Evolutionary conservation across 2,113 vertebrate genomes (phyloP).

Genomic region (Mirounga angustirostris): DNA sequence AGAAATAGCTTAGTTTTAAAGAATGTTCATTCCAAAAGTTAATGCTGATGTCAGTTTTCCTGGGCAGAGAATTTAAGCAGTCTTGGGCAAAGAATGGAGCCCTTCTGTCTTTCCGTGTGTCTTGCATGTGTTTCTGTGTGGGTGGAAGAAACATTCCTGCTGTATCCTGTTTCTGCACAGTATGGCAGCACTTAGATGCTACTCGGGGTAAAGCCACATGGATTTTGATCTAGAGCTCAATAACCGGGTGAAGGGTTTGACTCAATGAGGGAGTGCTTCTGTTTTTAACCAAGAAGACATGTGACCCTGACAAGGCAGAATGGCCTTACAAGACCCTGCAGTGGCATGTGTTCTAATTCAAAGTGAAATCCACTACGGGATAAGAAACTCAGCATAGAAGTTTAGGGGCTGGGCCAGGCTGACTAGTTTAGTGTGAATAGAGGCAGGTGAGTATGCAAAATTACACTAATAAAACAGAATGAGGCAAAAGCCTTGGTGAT

Average conservation of each 20-base stretch:
- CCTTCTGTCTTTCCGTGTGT: not conserved
- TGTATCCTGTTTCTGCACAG: not conserved
- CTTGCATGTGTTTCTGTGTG: constrained; percentile 1
- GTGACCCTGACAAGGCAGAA: not conserved
- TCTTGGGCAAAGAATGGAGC: not conserved
- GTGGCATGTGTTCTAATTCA: not conserved
- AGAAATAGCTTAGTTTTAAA: constrained; percentile 18
- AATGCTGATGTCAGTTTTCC: not conserved
- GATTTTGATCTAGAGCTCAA: constrained; percentile 29
- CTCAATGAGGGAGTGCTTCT: not conserved
- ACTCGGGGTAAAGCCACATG: not conserved
- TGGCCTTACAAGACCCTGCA: not conserved
- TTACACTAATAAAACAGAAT: not conserved
- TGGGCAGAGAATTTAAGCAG: not conserved
- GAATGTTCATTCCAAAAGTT: not conserved
- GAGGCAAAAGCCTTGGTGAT: not conserved
- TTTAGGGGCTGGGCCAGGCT: not conserved
- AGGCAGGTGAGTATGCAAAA: not conserved
- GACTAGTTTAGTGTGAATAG: not conserved
- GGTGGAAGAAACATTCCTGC: not conserved
- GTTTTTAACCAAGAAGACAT: constrained; percentile 50
- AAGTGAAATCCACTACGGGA: not conserved
- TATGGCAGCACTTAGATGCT: not conserved
- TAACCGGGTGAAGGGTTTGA: constrained; percentile 13
- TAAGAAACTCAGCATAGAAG: not conserved